Percentiles rank a stretch among this genome's conserved stretches.
phyloP scores from a whole-genome alignment of 2,113 vertebrate species.

The Addax nasomaculatus region DNA sequence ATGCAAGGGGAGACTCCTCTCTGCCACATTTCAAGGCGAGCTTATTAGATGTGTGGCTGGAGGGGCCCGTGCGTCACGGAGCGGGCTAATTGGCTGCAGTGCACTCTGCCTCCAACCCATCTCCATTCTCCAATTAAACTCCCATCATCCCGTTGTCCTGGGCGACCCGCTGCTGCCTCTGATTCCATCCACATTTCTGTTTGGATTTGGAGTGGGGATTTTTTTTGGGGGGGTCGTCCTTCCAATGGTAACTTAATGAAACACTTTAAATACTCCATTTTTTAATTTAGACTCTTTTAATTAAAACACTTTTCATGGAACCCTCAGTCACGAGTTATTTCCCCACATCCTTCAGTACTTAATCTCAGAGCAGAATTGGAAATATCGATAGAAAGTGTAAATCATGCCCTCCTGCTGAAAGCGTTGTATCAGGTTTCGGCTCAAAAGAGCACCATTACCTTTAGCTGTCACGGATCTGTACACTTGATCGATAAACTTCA shows the following conservation, averaged over 20 bases:
- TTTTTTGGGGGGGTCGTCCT: background rate
- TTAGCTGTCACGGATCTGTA: constrained; percentile 89
- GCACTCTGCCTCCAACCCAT: background rate
- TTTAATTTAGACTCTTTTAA: constrained; percentile 75
- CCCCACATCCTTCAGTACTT: constrained; percentile 77
- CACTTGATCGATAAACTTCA: constrained; percentile 94
- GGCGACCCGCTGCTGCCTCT: background rate
- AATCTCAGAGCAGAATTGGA: constrained; percentile 86
- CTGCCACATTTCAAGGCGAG: background rate
- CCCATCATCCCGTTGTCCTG: background rate
- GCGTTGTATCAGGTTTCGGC: constrained; percentile 84
- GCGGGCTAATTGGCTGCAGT: constrained; percentile 37
- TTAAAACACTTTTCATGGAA: constrained; percentile 69
- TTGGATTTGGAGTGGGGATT: background rate
- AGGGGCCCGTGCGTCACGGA: background rate
- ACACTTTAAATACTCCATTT: background rate
- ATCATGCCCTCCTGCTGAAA: constrained; percentile 85
- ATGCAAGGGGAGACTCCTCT: background rate
- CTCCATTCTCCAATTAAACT: constrained; percentile 30
- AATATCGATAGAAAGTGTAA: constrained; percentile 88
- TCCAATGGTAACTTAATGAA: constrained; percentile 4
- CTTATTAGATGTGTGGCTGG: background rate
- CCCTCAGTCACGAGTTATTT: constrained; percentile 74
- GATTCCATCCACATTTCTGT: background rate
- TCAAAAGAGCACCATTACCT: constrained; percentile 89